A percentile compares a stretch with the other conserved stretches of the same genome.
These are phyloP conservation scores for Neosilurus mollespiculum DNA, from an alignment of 2,797 vertebrate species.

Conservation along the genomic window DNA sequence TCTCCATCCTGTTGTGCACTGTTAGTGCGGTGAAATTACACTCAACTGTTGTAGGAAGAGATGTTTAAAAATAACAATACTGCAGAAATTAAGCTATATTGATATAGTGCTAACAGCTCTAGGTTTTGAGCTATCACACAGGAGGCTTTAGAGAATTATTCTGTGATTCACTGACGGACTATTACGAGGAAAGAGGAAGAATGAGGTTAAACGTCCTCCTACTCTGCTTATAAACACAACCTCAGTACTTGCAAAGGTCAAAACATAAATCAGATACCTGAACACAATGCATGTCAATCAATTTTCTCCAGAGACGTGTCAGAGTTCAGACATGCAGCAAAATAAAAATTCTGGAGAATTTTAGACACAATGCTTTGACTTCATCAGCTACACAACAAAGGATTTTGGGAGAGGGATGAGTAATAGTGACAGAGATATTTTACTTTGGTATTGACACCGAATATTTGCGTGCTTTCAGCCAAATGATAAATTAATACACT, in stretches of 20 bases:
- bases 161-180: background rate
- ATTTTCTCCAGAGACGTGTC: background rate
- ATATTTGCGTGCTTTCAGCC: background rate
- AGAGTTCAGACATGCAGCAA: background rate
- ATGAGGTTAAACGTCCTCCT: conserved; percentile 14
- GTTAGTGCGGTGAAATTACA: background rate
- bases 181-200: conserved; percentile 11
- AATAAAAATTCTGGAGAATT: background rate
- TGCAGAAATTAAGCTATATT: background rate
- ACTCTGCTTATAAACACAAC: background rate
- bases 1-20: conserved; percentile 24
- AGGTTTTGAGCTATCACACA: background rate
- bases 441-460: background rate
- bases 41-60: background rate
- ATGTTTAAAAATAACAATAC: background rate
- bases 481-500: background rate
- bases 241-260: background rate
- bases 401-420: background rate
- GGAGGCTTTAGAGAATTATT: background rate
- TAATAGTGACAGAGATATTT: background rate
- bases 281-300: background rate
- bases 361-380: background rate
- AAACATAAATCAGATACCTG: background rate
- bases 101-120: background rate
- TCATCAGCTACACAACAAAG: background rate